phyloP scores from a whole-genome alignment of 2,113 vertebrate genomes.

The Silurus glanis region DNA sequence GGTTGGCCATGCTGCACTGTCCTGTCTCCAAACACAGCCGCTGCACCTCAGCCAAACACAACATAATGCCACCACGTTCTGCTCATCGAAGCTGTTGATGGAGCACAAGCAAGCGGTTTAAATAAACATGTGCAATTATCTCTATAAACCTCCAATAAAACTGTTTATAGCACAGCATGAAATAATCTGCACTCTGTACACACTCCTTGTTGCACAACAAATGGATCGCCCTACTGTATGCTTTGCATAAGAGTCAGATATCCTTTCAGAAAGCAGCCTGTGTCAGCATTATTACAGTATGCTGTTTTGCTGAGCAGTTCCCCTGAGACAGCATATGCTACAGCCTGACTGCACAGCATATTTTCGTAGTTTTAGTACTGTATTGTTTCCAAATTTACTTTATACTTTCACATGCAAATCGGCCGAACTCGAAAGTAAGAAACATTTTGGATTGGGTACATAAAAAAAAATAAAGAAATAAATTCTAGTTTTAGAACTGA shows the following conservation, averaged over 20 bases:
- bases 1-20: not conserved
- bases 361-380: not conserved
- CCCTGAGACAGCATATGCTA: conserved; percentile 2
- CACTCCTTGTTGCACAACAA: not conserved
- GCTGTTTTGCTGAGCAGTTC: not conserved
- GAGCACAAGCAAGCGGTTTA: not conserved
- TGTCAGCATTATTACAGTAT: conserved; percentile 20
- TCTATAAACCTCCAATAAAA: not conserved
- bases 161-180: not conserved
- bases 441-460: not conserved
- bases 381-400: not conserved
- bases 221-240: not conserved
- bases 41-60: not conserved
- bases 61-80: not conserved
- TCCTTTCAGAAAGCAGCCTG: not conserved
- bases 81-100: not conserved
- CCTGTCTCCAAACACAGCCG: not conserved
- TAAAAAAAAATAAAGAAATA: not conserved
- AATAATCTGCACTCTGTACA: not conserved
- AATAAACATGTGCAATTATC: not conserved
- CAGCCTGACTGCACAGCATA: not conserved
- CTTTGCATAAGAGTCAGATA: not conserved
- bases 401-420: not conserved
- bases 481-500: not conserved
- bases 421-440: not conserved